These are phyloP conservation scores for Eulacestoma nigropectus DNA, from an alignment of 2,113 vertebrate genomes.

Conservation along the genomic window DNA sequence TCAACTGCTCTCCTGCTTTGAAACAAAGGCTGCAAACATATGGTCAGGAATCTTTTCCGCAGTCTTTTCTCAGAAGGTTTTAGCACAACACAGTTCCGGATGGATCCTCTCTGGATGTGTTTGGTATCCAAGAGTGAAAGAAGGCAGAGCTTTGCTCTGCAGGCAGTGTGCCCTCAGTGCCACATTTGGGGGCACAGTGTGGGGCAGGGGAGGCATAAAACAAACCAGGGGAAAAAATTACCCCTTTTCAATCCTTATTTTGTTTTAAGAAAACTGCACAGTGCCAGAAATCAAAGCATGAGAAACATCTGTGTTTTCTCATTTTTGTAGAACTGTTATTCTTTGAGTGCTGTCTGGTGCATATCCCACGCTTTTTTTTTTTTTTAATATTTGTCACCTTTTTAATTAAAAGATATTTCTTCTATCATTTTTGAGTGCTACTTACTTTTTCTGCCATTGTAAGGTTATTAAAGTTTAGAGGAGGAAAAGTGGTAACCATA, in stretches of 20 bases:
- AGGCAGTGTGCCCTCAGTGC: not conserved
- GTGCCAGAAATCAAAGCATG: not conserved
- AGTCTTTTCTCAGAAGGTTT: not conserved
- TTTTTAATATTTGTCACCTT: not conserved
- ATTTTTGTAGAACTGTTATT: not conserved
- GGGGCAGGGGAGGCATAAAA: not conserved
- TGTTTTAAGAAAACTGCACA: not conserved
- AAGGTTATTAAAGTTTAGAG: not conserved
- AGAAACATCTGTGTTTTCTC: not conserved
- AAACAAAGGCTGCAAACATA: not conserved
- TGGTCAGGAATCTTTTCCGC: fast-evolving
- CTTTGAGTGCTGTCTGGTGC: not conserved
- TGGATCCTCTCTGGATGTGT: not conserved
- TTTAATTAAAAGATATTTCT: not conserved
- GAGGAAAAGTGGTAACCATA: not conserved
- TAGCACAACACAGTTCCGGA: fast-evolving
- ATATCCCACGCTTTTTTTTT: not conserved
- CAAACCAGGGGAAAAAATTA: fast-evolving
- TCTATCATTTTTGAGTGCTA: not conserved
- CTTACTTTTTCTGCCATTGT: not conserved
- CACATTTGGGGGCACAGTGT: not conserved
- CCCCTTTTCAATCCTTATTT: not conserved
- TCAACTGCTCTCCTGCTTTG: not conserved
- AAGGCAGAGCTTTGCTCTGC: not conserved
- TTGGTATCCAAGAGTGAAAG: not conserved